phyloP scores from a whole-genome alignment of 2,113 vertebrate genomes.

The Semicossyphus pulcher region DNA sequence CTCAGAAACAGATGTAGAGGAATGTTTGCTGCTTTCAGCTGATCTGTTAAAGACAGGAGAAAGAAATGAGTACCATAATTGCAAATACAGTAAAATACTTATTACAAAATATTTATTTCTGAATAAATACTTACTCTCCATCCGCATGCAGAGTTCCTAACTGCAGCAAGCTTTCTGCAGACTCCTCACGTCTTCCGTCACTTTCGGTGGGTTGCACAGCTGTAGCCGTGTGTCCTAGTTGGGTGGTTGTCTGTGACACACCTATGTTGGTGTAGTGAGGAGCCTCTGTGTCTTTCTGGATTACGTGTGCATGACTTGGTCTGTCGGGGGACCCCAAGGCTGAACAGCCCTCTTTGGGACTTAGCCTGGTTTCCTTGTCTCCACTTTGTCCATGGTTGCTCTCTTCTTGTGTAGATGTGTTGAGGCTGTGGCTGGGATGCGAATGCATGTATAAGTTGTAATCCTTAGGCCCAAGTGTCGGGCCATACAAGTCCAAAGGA shows the following conservation, averaged over 20 bases:
- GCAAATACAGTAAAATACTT: background rate
- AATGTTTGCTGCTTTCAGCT: slow-evolving; percentile 35
- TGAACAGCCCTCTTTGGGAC: slow-evolving; percentile 90
- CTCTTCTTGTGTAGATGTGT: slow-evolving; percentile 69
- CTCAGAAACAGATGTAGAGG: background rate
- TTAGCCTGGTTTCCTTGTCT: slow-evolving; percentile 88
- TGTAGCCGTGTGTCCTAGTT: slow-evolving; percentile 68
- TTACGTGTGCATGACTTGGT: slow-evolving; percentile 89
- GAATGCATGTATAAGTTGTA: slow-evolving; percentile 82
- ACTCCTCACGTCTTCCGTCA: slow-evolving; percentile 68
- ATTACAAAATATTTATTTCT: background rate
- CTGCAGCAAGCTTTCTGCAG: slow-evolving; percentile 58
- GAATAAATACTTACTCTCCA: slow-evolving; percentile 49
- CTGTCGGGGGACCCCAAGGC: slow-evolving; percentile 94
- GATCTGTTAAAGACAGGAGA: slow-evolving; percentile 52
- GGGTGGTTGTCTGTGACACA: slow-evolving; percentile 65
- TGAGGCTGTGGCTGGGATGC: slow-evolving; percentile 71
- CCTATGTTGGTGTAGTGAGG: slow-evolving; percentile 38
- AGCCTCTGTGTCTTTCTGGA: slow-evolving; percentile 82
- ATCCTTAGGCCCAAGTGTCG: slow-evolving; percentile 77
- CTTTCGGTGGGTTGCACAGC: slow-evolving; percentile 67
- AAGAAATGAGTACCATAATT: background rate
- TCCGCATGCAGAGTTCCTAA: slow-evolving; percentile 37
- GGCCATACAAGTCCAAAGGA: slow-evolving; percentile 78
- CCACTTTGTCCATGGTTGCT: slow-evolving; percentile 64